Conservation (phyloP, 2,888 invertebrate species). For the Caradrina kadenii region DNA sequence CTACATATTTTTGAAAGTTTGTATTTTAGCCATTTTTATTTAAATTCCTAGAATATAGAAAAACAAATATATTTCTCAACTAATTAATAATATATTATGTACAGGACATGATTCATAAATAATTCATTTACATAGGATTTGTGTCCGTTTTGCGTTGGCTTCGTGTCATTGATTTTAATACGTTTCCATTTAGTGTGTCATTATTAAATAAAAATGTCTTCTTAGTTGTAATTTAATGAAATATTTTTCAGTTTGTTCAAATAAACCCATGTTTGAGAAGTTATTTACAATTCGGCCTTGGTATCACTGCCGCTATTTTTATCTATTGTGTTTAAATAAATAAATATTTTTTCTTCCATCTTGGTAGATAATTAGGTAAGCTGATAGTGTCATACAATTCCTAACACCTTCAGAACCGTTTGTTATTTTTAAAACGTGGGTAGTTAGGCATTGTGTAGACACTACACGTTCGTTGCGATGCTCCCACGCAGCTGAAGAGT, state of each 20-base stretch:
- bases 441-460: conserved; percentile 30
- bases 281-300: conserved; percentile 2
- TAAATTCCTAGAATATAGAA: not conserved
- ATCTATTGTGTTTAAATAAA: not conserved
- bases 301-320: not conserved
- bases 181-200: not conserved
- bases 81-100: not conserved
- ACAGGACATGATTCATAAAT: not conserved
- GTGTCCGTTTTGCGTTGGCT: not conserved
- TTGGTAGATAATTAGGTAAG: not conserved
- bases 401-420: not conserved
- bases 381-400: not conserved
- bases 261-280: not conserved
- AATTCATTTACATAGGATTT: not conserved
- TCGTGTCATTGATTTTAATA: not conserved
- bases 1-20: no score
- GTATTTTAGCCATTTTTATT: not conserved
- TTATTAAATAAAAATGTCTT: not conserved
- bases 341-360: not conserved
- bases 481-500: conserved; percentile 38
- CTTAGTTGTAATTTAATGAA: not conserved
- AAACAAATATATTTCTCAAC: not conserved
- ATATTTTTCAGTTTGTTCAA: not conserved
- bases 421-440: conserved; percentile 13
- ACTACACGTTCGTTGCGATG: conserved; percentile 32